Evolutionary conservation across 2,888 invertebrate genomes (phyloP).

Genomic region (Polydrusus pterygomalis): DNA sequence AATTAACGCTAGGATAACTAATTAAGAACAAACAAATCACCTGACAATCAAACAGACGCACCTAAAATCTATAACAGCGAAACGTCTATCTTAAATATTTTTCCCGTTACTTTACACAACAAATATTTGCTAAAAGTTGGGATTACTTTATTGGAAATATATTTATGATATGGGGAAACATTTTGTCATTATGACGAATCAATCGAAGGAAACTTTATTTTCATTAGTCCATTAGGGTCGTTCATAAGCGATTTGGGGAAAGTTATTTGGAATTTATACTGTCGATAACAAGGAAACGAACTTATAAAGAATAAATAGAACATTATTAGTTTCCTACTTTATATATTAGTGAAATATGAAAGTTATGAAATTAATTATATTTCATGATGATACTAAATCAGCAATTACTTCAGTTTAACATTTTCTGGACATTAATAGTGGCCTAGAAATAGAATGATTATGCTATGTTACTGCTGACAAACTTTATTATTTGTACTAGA

Average conservation of each 20-base stretch:
- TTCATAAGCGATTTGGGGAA: constrained; percentile 21
- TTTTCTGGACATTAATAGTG: too few relatives aligned
- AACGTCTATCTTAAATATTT: background rate
- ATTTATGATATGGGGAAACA: constrained; percentile 12
- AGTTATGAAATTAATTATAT: too few relatives aligned
- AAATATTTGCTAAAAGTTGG: constrained; percentile 20
- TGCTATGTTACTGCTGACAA: too few relatives aligned
- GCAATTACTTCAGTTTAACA: too few relatives aligned
- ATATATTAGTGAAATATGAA: background rate
- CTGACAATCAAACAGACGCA: background rate
- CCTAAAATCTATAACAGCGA: background rate
- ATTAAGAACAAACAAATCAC: too few relatives aligned
- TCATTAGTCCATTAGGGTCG: constrained; percentile 19
- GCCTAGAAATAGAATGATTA: too few relatives aligned
- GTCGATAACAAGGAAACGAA: constrained; percentile 1
- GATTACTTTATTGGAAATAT: constrained; percentile 17
- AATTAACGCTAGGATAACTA: too few relatives aligned
- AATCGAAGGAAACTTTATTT: constrained; percentile 14
- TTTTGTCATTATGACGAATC: constrained; percentile 19
- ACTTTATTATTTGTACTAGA: too few relatives aligned
- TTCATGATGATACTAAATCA: too few relatives aligned
- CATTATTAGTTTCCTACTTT: background rate
- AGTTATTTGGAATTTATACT: constrained; percentile 10
- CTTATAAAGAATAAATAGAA: background rate
- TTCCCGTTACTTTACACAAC: background rate